These are phyloP conservation scores for Antheraea yamamai DNA, from an alignment of 2,888 invertebrate species.

Conservation along the genomic window DNA sequence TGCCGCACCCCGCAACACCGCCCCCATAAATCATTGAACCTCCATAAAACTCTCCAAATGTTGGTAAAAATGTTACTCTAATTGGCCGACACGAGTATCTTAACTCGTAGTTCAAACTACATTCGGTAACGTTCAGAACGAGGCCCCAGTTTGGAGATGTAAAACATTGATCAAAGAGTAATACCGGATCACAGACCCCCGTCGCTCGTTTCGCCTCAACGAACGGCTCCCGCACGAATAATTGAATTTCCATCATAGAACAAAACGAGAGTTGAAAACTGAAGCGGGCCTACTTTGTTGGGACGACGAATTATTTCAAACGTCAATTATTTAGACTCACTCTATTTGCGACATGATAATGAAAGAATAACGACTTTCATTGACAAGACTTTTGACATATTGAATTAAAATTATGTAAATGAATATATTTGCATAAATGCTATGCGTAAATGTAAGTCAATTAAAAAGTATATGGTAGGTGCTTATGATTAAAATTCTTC, in stretches of 20 bases:
- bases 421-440: conserved; percentile 1
- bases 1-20: conserved; percentile 72
- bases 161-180: conserved; percentile 75
- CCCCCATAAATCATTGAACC: conserved; percentile 81
- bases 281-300: conserved; percentile 77
- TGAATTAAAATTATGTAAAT: conserved; percentile 23
- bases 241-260: conserved; percentile 81
- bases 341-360: conserved; percentile 45
- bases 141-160: conserved; percentile 60
- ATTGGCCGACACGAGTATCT: conserved; percentile 76
- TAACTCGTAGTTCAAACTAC: conserved; percentile 67
- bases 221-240: conserved; percentile 72
- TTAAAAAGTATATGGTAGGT: background rate
- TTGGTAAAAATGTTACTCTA: conserved; percentile 81
- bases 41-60: conserved; percentile 79
- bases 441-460: background rate
- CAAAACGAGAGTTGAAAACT: conserved; percentile 80
- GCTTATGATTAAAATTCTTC: background rate
- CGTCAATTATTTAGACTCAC: conserved; percentile 76
- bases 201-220: conserved; percentile 56
- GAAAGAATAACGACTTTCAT: conserved; percentile 42
- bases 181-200: conserved; percentile 48
- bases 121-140: conserved; percentile 53
- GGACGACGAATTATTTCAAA: conserved; percentile 75
- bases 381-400: background rate